Evolutionary conservation across 2,113 vertebrate species (phyloP).

Genomic region (Zingel zingel): DNA sequence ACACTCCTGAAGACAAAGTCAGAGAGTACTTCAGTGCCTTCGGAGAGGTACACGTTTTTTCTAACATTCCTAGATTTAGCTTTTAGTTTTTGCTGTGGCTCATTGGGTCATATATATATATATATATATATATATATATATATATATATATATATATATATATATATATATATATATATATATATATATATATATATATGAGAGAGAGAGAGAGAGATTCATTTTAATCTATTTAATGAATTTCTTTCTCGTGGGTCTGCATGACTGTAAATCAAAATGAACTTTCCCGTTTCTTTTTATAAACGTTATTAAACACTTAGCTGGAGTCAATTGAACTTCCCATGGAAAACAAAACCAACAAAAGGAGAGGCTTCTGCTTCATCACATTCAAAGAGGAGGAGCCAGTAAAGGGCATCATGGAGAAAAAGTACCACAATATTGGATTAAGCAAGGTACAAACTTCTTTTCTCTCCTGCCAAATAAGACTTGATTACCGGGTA

Average conservation of each 20-base stretch:
- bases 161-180: no score
- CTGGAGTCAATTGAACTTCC: conserved; percentile 97
- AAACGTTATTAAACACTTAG: conserved; percentile 70
- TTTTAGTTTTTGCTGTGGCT: neutral
- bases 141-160: no score
- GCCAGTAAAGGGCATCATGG: conserved; percentile 97
- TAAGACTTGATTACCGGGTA: no score
- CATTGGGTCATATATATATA: no score
- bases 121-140: no score
- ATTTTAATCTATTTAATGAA: neutral
- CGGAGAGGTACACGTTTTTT: conserved; percentile 89
- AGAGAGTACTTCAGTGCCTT: conserved; percentile 96
- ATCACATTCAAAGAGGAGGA: conserved; percentile 99
- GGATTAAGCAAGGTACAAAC: conserved; percentile 95
- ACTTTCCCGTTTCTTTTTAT: neutral
- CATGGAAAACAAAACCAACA: conserved; percentile 99
- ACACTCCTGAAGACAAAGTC: conserved; percentile 98
- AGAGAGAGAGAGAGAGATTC: no score
- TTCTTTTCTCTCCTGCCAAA: neutral
- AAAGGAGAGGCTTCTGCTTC: conserved; percentile 98
- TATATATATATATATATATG: no score
- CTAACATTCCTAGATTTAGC: neutral
- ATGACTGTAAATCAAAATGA: neutral
- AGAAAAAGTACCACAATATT: conserved; percentile 99
- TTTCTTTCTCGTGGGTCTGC: neutral